Percentiles rank a stretch among this genome's conserved stretches.
Conservation (phyloP, 92 coral and sea anemone species). For the Hydrozoanthus gracilis region DNA sequence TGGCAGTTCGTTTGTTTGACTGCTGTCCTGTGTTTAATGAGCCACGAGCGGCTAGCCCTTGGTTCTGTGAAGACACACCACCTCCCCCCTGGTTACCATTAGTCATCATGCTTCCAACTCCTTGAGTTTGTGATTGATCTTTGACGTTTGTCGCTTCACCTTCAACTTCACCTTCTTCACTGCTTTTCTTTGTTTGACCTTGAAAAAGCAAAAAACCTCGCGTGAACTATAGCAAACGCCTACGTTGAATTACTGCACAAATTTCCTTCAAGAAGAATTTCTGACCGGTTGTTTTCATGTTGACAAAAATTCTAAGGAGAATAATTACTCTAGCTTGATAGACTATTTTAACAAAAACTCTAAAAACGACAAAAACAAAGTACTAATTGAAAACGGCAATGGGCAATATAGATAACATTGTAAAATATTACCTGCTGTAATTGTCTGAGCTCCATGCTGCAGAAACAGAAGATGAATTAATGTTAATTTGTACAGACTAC, state of each 20-base stretch:
- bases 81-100: slow-evolving; percentile 51
- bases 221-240: not conserved
- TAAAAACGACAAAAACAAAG: no score
- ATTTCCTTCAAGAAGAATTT: not conserved
- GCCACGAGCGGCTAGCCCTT: slow-evolving; percentile 36
- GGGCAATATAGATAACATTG: not conserved
- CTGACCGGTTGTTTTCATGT: no score
- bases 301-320: no score
- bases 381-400: no score
- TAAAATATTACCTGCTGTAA: slow-evolving; percentile 10
- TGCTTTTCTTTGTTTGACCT: slow-evolving; percentile 62
- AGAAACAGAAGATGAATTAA: not conserved
- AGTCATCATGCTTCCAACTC: slow-evolving; percentile 41
- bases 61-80: slow-evolving; percentile 6
- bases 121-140: slow-evolving; percentile 49
- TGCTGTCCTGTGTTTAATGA: slow-evolving; percentile 44
- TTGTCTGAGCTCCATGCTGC: slow-evolving; percentile 31
- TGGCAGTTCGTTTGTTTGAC: slow-evolving; percentile 50
- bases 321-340: no score
- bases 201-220: not conserved
- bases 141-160: slow-evolving; percentile 46
- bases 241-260: not conserved
- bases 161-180: slow-evolving; percentile 48
- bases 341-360: no score
- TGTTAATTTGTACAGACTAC: not conserved